These are phyloP conservation scores for Acipenser ruthenus DNA, from an alignment of 2,797 vertebrate species.

Conservation along the genomic window DNA sequence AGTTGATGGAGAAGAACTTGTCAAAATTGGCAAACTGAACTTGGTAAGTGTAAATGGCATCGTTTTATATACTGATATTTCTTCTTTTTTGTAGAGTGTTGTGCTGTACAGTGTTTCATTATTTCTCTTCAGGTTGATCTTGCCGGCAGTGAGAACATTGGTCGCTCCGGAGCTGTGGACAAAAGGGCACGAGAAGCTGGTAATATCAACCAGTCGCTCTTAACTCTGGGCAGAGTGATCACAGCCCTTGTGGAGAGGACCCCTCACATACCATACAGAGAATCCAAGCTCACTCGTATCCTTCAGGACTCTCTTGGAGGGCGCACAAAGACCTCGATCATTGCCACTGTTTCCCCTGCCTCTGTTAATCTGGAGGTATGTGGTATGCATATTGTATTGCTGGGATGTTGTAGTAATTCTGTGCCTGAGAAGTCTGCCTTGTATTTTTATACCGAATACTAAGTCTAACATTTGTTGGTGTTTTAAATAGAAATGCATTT, in stretches of 20 bases:
- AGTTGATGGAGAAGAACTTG: conserved; percentile 87
- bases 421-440: not conserved
- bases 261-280: conserved; percentile 89
- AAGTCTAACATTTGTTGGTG: too few relatives aligned
- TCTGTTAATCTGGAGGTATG: conserved; percentile 86
- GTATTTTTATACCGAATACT: not conserved
- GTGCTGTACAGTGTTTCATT: not conserved
- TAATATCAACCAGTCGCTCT: conserved; percentile 94
- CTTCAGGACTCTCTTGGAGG: conserved; percentile 97
- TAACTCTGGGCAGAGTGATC: conserved; percentile 92
- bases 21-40: conserved; percentile 96
- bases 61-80: too few relatives aligned
- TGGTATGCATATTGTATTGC: not conserved
- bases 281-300: conserved; percentile 94
- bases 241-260: conserved; percentile 91
- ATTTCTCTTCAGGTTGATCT: conserved; percentile 77
- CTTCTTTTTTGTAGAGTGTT: not conserved
- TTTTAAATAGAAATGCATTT: too few relatives aligned
- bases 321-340: conserved; percentile 93
- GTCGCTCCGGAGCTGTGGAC: conserved; percentile 91
- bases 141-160: conserved; percentile 95
- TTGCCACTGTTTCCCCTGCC: conserved; percentile 89
- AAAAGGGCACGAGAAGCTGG: conserved; percentile 93
- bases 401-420: not conserved
- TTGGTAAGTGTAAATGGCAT: conserved; percentile 61